Percentiles rank a stretch among this genome's conserved stretches.
phyloP scores from a whole-genome alignment of 2,797 vertebrate species.

The Falco columbarius region DNA sequence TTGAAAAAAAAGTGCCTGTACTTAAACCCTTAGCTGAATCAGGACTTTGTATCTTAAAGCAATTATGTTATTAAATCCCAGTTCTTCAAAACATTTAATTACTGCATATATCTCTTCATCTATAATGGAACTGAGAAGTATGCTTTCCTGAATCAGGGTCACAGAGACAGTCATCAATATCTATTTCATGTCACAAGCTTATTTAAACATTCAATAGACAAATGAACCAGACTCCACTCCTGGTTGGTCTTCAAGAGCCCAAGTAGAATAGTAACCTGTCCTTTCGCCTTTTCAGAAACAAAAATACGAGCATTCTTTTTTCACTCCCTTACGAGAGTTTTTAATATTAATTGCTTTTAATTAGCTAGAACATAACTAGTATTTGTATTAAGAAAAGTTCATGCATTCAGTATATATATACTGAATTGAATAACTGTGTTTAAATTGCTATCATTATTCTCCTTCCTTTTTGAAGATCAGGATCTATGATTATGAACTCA shows the following conservation, averaged over 20 bases:
- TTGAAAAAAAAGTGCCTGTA: background rate
- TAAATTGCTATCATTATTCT: conserved; percentile 38
- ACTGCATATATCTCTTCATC: background rate
- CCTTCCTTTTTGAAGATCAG: conserved; percentile 27
- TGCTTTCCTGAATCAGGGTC: background rate
- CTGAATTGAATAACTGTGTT: conserved; percentile 50
- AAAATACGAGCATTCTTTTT: background rate
- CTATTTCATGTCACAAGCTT: background rate
- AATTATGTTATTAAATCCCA: background rate
- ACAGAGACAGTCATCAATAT: background rate
- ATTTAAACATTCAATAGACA: background rate
- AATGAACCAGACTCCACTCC: background rate
- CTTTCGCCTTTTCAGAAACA: background rate
- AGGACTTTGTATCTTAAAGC: background rate
- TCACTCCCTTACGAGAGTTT: background rate
- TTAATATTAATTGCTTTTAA: conserved; percentile 38
- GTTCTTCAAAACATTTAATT: background rate
- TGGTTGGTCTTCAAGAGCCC: background rate
- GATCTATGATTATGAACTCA: conserved; percentile 63
- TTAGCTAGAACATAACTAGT: background rate
- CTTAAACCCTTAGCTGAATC: background rate
- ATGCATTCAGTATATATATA: background rate
- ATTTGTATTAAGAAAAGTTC: background rate
- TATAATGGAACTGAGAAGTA: background rate
- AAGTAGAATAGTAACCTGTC: background rate